These are phyloP conservation scores for Eclectus roratus DNA, from an alignment of 2,113 vertebrate species.

Conservation along the genomic window DNA sequence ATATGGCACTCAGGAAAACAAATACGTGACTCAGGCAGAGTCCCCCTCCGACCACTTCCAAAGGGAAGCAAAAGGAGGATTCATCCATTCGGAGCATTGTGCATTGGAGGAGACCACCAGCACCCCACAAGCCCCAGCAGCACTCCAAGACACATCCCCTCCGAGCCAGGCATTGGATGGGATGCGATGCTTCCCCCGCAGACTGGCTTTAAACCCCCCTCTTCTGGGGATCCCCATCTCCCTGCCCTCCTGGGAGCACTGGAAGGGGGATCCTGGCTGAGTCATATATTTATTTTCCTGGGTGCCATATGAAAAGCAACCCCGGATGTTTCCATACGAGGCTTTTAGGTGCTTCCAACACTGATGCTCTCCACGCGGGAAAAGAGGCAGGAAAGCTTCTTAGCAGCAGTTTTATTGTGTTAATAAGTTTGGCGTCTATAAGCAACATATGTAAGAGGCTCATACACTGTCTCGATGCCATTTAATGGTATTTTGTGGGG, in stretches of 20 bases:
- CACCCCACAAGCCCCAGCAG: not conserved
- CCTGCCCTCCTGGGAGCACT: not conserved
- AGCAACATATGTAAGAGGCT: not conserved
- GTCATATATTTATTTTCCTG: fast-evolving
- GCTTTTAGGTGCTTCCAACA: not conserved
- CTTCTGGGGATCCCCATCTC: not conserved
- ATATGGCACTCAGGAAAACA: slow-evolving; percentile 19
- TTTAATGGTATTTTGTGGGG: not conserved
- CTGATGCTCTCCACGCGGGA: fast-evolving
- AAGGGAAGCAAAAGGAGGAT: not conserved
- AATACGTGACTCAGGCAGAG: not conserved
- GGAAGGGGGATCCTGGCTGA: not conserved
- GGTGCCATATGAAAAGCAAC: not conserved
- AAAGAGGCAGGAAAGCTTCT: not conserved
- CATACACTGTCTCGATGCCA: not conserved
- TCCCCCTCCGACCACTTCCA: not conserved
- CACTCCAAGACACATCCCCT: not conserved
- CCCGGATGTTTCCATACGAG: not conserved
- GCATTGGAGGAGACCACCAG: fast-evolving
- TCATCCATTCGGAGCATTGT: fast-evolving
- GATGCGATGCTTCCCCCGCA: not conserved
- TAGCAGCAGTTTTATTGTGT: not conserved
- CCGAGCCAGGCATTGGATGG: fast-evolving
- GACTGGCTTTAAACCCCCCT: fast-evolving
- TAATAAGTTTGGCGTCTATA: not conserved